Evolutionary conservation across 1,140 invertebrate genomes (phyloP).

Genomic region (Sitobion miscanthi): DNA sequence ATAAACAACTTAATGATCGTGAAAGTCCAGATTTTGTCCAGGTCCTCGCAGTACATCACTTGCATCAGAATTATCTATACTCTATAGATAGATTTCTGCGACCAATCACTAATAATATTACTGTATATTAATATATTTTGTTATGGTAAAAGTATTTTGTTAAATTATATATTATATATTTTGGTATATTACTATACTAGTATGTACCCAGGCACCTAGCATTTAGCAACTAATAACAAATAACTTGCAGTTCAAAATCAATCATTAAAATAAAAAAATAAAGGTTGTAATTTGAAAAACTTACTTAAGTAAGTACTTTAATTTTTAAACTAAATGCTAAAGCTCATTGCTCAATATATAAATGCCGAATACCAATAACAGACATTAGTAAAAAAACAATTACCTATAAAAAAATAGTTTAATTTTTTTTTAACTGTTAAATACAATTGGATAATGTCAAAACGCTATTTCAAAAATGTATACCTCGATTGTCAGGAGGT

Average conservation of each 20-base stretch:
- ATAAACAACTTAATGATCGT: too few species aligned
- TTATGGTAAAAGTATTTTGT: too few species aligned
- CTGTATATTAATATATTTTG: too few species aligned
- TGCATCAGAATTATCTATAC: too few species aligned
- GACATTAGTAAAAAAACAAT: background rate
- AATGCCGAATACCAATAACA: background rate
- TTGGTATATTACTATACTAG: too few species aligned
- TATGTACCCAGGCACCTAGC: too few species aligned
- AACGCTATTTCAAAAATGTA: constrained; percentile 43
- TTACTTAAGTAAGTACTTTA: background rate
- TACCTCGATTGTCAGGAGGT: background rate
- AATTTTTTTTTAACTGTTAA: background rate
- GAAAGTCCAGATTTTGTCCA: too few species aligned
- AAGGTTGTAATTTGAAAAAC: background rate
- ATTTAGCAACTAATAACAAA: too few species aligned
- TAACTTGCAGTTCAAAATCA: background rate
- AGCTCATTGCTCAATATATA: background rate
- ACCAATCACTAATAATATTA: too few species aligned
- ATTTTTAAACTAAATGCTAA: background rate
- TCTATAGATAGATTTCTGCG: too few species aligned
- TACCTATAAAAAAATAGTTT: background rate
- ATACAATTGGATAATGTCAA: background rate
- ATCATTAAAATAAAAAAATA: background rate
- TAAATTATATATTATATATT: too few species aligned
- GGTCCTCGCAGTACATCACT: too few species aligned